phyloP scores from a whole-genome alignment of 2,797 vertebrate genomes.

The Phoebastria nigripes region DNA sequence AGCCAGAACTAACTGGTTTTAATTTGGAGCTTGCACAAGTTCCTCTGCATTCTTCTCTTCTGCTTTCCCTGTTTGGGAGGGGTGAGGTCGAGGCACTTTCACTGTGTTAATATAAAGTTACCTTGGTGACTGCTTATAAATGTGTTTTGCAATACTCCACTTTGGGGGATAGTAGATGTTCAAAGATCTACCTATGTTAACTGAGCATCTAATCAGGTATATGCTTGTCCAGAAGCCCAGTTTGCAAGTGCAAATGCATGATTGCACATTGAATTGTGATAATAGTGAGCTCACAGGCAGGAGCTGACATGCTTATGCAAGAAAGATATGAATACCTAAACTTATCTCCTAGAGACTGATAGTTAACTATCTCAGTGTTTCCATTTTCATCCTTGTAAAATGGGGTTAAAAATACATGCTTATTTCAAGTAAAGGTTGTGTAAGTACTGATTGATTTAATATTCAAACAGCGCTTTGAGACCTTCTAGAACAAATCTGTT shows the following conservation, averaged over 20 bases:
- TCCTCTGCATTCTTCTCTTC: background rate
- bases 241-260: fast-evolving
- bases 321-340: background rate
- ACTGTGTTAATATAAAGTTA: background rate
- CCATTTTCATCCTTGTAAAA: background rate
- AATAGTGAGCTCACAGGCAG: background rate
- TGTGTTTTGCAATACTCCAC: fast-evolving
- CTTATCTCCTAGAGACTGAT: background rate
- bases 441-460: background rate
- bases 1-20: background rate
- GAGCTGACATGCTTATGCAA: fast-evolving
- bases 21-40: background rate
- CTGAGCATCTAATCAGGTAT: fast-evolving
- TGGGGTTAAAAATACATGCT: fast-evolving
- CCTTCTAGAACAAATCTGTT: background rate
- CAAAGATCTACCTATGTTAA: fast-evolving
- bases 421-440: background rate
- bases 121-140: fast-evolving
- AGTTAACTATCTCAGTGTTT: too few relatives aligned
- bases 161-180: background rate
- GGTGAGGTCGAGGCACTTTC: background rate
- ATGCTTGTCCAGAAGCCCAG: background rate
- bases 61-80: background rate
- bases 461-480: background rate
- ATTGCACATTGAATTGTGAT: fast-evolving